Conservation (phyloP, 2,797 vertebrate species). For the Pelochelys cantorii region DNA sequence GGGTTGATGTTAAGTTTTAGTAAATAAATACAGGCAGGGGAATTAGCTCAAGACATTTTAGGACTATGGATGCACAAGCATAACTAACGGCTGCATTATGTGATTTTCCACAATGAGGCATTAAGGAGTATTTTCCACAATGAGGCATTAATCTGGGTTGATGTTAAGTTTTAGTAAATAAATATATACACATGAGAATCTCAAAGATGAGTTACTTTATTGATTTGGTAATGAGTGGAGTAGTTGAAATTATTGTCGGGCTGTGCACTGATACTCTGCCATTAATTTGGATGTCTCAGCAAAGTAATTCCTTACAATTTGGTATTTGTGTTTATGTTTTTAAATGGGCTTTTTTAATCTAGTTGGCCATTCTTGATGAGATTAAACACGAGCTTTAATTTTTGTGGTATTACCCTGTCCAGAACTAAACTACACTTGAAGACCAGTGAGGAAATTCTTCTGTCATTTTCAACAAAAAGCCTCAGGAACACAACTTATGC, state of each 20-base stretch:
- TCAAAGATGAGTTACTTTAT: neutral
- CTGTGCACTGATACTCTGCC: neutral
- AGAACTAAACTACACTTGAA: neutral
- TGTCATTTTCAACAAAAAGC: neutral
- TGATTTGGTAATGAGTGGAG: slow-evolving; percentile 7
- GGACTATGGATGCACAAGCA: neutral
- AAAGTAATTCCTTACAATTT: neutral
- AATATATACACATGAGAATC: neutral
- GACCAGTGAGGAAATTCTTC: neutral
- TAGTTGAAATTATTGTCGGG: neutral
- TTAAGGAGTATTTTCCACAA: no score
- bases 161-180: slow-evolving; percentile 2
- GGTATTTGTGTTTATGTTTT: neutral
- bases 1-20: neutral
- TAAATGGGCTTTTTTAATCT: neutral
- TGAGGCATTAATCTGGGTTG: neutral
- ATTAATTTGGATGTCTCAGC: neutral
- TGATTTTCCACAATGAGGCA: neutral
- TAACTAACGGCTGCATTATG: neutral
- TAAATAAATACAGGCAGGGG: no score
- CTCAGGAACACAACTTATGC: neutral
- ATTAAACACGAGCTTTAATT: neutral
- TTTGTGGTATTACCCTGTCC: neutral
- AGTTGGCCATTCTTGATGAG: neutral
- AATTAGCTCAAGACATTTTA: neutral